phyloP scores from a whole-genome alignment of 2,113 vertebrate genomes.

The Mirounga angustirostris region DNA sequence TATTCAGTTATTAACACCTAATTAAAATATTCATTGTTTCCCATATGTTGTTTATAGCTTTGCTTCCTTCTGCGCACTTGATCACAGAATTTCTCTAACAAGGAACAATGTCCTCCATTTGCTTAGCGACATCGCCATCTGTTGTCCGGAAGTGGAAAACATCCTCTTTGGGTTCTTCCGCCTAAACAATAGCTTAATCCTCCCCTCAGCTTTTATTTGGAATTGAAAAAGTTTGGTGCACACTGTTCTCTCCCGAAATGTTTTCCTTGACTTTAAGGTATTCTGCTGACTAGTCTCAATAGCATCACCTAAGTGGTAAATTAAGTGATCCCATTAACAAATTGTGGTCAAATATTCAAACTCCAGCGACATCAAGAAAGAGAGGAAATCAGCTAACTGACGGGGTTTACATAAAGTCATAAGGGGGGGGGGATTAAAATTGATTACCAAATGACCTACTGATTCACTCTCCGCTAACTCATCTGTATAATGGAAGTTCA shows the following conservation, averaged over 20 bases:
- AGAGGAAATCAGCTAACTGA: neutral
- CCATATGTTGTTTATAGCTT: constrained; percentile 74
- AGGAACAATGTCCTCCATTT: constrained; percentile 75
- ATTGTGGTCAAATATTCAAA: neutral
- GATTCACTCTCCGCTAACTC: neutral
- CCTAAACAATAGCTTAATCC: constrained; percentile 48
- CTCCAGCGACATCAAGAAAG: neutral
- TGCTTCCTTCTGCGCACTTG: constrained; percentile 56
- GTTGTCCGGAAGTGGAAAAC: constrained; percentile 75
- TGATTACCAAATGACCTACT: neutral
- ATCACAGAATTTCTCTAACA: neutral
- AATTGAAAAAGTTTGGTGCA: constrained; percentile 6
- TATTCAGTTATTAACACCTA: constrained; percentile 79
- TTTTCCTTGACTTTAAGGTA: neutral
- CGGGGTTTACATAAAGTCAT: neutral
- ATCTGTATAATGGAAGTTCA: neutral
- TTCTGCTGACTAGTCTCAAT: neutral
- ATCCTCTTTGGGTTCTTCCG: neutral
- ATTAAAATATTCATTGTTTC: constrained; percentile 84
- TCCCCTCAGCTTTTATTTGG: neutral
- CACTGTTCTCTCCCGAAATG: neutral
- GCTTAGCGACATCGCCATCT: constrained; percentile 88
- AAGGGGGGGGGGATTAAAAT: neutral
- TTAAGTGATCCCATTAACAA: neutral
- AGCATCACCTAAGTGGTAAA: constrained; percentile 10